Base-by-base conservation (phyloP, 2,113 vertebrate genomes). In the Chaenogobius annularis region DNA sequence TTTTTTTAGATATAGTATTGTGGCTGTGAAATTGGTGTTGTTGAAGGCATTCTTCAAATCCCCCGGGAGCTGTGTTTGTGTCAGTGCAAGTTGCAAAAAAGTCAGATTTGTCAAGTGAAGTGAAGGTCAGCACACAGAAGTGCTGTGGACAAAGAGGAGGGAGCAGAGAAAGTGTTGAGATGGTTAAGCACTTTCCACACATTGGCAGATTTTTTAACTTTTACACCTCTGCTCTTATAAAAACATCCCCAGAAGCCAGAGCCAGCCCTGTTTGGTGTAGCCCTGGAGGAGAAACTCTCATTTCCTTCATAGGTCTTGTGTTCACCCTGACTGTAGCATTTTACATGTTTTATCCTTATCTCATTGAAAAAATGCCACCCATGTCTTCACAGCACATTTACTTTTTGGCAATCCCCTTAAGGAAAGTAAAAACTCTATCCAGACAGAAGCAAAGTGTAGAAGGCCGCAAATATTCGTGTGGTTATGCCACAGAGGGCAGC, bases 181-280 rank as follows among this genome's bases (percentile, higher is more conserved):
- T 61, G 68, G 69, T 80, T 40, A 40, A 74, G 74, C 77, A 50
- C 86, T 91, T 91, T 83, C 74, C 82, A 88, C 76, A 85, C 74
- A 67, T 69, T 72, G 44, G 70, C 63, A 77, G 40, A 82, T 87
- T 87, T 88, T 84, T 75, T 70, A 75, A 85, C 74, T 44, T 88
- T 91, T 91, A 69, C 82, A 87, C 79, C 37, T 92, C 89, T 80
- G 65, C 82, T 79, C 78, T 83, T 83, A 86, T 78, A 80, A 90
- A 88, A 91, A 87, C 87, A 91, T 82, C 81, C 83, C 68, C 66
- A 52, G 61, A 81, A 74, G 6, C 82, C 80, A 79, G 80, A 78
- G 59, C 69, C 40, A 15, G 5, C 66, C 69, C 75, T 83, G 72
- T 82, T 81, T 85, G 80, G 82, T 66, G 80, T 83, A 83, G 68